A percentile compares a stretch with the other conserved stretches of the same genome.
Evolutionary conservation across 1,140 invertebrate genomes (phyloP).

Genomic region (Drosophila melanica): DNA sequence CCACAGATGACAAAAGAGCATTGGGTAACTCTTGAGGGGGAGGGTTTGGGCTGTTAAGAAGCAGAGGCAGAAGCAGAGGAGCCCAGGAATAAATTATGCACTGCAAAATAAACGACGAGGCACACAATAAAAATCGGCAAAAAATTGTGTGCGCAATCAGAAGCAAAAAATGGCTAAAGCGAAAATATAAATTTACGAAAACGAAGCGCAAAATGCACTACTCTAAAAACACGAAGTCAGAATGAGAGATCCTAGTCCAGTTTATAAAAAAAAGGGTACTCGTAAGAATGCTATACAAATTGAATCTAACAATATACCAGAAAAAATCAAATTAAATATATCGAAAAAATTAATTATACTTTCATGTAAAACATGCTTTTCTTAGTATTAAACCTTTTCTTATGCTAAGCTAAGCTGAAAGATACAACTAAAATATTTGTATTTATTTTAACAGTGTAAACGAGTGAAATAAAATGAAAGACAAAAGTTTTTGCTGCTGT

Average conservation of each 20-base stretch:
- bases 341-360: not conserved
- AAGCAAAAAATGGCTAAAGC: conserved; percentile 58
- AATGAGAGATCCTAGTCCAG: not conserved
- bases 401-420: not conserved
- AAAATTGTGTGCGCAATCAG: conserved; percentile 77
- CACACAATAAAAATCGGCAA: conserved; percentile 74
- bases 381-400: too few species aligned
- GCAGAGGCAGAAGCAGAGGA: conserved; percentile 10
- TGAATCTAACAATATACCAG: not conserved
- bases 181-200: not conserved
- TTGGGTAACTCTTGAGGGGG: not conserved
- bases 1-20: conserved; percentile 55
- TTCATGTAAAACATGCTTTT: too few species aligned
- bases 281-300: not conserved
- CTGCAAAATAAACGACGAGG: conserved; percentile 76
- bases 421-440: not conserved
- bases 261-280: not conserved
- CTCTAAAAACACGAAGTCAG: not conserved
- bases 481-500: conserved; percentile 44
- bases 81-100: conserved; percentile 74
- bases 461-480: conserved; percentile 28
- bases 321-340: not conserved
- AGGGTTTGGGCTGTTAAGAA: not conserved
- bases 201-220: conserved; percentile 26
- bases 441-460: conserved; percentile 23